Evolutionary conservation across 2,113 vertebrate genomes (phyloP), one percentile per base, ranked within the genome.

Genomic region (Polypterus bichir): DNA sequence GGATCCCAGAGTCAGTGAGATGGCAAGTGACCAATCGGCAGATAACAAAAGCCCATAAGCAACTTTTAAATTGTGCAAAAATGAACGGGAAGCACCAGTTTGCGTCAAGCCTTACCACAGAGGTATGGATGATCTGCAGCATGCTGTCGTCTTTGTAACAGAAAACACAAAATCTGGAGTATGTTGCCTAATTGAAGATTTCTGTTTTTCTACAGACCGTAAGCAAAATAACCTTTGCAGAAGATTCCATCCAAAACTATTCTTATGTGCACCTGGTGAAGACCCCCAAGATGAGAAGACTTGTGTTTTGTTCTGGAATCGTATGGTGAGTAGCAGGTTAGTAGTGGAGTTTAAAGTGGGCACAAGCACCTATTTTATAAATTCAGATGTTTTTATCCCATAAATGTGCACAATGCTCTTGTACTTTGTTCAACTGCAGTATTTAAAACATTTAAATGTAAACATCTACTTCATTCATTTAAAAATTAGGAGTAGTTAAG

Each of bases 201-300:
- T 27, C 27, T 27, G 27, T 27, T 27, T 27, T 27, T 27, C 27
- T 27, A 27, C 54, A 66, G 71, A 57, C 61, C 4, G 58, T 70
- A 8, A 60, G 60, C 61, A 59, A 64, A 59, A 48, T 11, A 7
- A 6, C 66, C 46, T 3, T 1, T 1, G 1, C 1, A 1, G 71
- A 73, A 51, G 46, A 3, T 4, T 48, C 27, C 9, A 46, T 60
- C 3, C 58, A 52, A 52, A 77, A 57, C 46, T 74, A 77, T 61
- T 85, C 85, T 0, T 89, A 87, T 72, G 62, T 86, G 54, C 81
- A 89, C 64, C 73, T 89, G 68, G 71, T 89, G 54, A 82, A 59
- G 62, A 88, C 84, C 0, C 79, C 74, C 0, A 64, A 73, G 65
- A 65, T 89, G 54, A 72, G 81, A 52, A 81, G 73, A 60, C 81